These are phyloP conservation scores for Hippopotamyrus pictus DNA, from an alignment of 2,797 vertebrate genomes.

Conservation along the genomic window DNA sequence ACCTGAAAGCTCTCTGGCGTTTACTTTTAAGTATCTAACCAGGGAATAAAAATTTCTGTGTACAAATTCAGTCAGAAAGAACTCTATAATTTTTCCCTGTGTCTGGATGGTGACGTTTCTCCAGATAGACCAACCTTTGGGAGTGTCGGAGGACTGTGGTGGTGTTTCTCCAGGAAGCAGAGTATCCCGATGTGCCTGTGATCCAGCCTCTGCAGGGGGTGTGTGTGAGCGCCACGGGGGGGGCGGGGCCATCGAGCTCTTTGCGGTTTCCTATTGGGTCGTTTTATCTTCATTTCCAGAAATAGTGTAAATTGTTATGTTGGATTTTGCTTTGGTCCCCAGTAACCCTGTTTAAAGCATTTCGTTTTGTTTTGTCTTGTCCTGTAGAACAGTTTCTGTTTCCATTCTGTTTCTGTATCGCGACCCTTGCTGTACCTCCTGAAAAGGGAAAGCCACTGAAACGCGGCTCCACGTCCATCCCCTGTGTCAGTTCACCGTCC, in stretches of 20 bases:
- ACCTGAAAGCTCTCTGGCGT: neutral
- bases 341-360: neutral
- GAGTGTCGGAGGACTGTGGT: neutral
- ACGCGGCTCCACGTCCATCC: neutral
- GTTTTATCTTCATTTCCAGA: neutral
- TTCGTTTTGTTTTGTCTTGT: neutral
- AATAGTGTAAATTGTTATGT: neutral
- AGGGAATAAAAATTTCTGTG: neutral
- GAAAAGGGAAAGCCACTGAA: neutral
- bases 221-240: neutral
- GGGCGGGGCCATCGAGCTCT: neutral
- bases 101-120: neutral
- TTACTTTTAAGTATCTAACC: neutral
- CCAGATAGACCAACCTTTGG: neutral
- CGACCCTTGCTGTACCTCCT: neutral
- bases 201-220: neutral
- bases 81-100: neutral
- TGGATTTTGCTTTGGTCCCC: neutral
- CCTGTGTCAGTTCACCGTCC: neutral
- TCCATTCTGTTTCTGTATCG: neutral
- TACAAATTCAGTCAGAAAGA: neutral
- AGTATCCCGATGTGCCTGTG: neutral
- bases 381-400: neutral
- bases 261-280: neutral
- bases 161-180: neutral